phyloP scores from a whole-genome alignment of 2,888 invertebrate species.

The Sympetrum striolatum region DNA sequence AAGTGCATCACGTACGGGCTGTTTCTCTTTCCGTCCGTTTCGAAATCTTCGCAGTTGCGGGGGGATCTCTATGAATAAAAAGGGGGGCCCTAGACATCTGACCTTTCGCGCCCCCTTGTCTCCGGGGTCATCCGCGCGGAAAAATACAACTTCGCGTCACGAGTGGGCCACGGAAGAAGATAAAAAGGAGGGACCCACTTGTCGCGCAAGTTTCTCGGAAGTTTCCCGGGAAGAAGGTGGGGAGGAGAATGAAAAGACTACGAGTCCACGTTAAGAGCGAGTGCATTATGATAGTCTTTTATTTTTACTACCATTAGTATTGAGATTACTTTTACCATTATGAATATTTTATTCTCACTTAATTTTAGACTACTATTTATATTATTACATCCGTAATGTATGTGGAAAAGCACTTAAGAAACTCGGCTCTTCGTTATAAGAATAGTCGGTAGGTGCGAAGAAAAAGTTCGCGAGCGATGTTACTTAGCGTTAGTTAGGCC shows the following conservation, averaged over 20 bases:
- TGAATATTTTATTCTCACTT: no score
- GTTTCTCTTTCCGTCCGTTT: background rate
- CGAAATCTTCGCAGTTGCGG: background rate
- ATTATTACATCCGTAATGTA: no score
- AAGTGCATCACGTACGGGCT: background rate
- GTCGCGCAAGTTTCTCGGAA: background rate
- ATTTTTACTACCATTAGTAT: no score
- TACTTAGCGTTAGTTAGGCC: no score
- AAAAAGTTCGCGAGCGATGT: no score
- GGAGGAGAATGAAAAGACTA: background rate
- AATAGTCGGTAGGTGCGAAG: no score
- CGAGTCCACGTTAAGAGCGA: background rate
- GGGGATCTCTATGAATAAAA: background rate
- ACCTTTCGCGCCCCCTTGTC: background rate
- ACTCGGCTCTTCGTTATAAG: no score
- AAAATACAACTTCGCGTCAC: background rate
- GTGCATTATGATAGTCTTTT: no score
- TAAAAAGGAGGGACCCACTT: background rate
- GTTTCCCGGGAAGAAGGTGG: background rate
- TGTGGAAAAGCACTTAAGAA: no score
- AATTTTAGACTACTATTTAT: no score
- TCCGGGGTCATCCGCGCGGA: background rate
- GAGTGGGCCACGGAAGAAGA: background rate
- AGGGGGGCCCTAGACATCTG: background rate
- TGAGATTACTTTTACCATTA: no score